Conservation (phyloP, 1,140 invertebrate genomes). For the Nasonia giraulti region DNA sequence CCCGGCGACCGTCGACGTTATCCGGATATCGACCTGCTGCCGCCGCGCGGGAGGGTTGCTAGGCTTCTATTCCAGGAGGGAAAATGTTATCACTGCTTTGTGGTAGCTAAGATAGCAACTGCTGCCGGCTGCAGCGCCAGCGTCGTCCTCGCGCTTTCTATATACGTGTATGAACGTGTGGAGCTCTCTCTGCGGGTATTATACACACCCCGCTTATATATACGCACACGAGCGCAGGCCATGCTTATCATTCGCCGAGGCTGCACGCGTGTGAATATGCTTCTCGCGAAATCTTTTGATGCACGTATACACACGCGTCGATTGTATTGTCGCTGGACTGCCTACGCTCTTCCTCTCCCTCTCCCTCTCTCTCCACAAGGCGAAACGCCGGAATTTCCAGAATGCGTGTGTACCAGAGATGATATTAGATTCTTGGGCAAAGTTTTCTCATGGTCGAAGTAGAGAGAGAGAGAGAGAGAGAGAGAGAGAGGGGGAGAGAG, state of each 20-base stretch:
- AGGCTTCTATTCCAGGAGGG: conserved; percentile 73
- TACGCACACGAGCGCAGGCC: not conserved
- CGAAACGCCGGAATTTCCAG: conserved; percentile 64
- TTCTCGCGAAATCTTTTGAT: conserved; percentile 11
- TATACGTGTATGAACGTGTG: conserved; percentile 2
- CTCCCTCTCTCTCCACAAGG: conserved; percentile 48
- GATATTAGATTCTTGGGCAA: conserved; percentile 74
- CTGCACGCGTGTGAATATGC: not conserved
- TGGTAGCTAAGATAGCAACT: conserved; percentile 74
- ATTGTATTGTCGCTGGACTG: conserved; percentile 25
- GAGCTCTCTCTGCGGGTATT: not conserved
- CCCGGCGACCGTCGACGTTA: conserved; percentile 67
- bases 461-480: too few species aligned
- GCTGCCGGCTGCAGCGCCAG: conserved; percentile 51
- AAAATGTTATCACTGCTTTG: conserved; percentile 76
- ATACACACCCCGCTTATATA: too few species aligned
- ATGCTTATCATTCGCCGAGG: not conserved
- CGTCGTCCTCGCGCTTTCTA: conserved; percentile 45
- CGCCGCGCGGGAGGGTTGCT: conserved; percentile 68
- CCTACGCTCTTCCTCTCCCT: conserved; percentile 13
- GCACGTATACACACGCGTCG: conserved; percentile 30
- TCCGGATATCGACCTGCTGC: conserved; percentile 72
- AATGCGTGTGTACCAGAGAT: conserved; percentile 71
- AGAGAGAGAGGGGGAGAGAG: not conserved
- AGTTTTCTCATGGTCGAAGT: conserved; percentile 69